Conservation (phyloP, 1,140 invertebrate genomes). For the Drosophila mauritiana region DNA sequence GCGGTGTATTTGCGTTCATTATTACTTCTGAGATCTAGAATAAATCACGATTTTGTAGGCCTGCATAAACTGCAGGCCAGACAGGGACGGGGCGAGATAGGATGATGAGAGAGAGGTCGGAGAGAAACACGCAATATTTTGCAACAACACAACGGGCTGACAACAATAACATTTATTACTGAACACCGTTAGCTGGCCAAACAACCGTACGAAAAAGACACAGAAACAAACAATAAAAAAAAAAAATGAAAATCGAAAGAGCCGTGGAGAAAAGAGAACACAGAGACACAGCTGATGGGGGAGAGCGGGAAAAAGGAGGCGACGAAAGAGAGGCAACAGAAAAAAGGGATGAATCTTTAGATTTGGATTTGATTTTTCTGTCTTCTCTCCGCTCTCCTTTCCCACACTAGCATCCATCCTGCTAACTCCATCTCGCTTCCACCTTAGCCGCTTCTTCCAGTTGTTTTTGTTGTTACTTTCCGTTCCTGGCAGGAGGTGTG, state of each 20-base stretch:
- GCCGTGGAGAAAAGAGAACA: conserved; percentile 6
- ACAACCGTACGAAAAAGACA: conserved; percentile 33
- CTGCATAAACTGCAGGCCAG: conserved; percentile 48
- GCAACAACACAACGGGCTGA: conserved; percentile 43
- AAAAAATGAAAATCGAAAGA: conserved; percentile 16
- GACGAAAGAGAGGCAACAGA: not conserved
- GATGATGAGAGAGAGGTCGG: conserved; percentile 1
- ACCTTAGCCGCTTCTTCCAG: conserved; percentile 1
- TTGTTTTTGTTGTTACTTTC: conserved; percentile 9
- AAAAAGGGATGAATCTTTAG: conserved; percentile 40
- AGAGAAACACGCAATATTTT: conserved; percentile 44
- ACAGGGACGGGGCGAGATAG: not conserved
- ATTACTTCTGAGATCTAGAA: conserved; percentile 10
- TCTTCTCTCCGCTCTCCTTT: not conserved
- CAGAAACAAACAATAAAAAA: conserved; percentile 21
- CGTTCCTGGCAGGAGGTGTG: not conserved
- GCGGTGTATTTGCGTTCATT: not conserved
- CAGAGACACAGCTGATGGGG: conserved; percentile 15
- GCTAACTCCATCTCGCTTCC: conserved; percentile 1
- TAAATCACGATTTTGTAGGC: conserved; percentile 28
- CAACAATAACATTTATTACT: conserved; percentile 46
- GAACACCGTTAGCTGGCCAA: conserved; percentile 41
- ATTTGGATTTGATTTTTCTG: conserved; percentile 54
- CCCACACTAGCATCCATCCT: no score
- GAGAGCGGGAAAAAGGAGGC: conserved; percentile 10